These are phyloP conservation scores for Sebastes wilsoni DNA, from an alignment of 2,797 vertebrate genomes.

Conservation along the genomic window DNA sequence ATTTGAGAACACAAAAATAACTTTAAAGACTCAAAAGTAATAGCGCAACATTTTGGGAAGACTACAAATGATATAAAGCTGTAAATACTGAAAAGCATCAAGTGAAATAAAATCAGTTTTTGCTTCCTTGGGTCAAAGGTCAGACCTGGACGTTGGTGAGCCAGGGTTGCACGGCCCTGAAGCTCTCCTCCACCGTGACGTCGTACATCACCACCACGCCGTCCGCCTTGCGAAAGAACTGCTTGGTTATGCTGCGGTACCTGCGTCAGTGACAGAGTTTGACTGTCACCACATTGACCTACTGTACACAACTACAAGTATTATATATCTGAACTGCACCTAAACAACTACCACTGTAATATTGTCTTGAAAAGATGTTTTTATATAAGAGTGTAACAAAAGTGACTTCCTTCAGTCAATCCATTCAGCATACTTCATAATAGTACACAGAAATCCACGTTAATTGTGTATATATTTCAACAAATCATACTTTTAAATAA, in stretches of 20 bases:
- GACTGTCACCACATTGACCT: not conserved
- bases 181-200: conserved; percentile 87
- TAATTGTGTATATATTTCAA: not conserved
- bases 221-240: conserved; percentile 93
- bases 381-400: not conserved
- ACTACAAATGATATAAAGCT: not conserved
- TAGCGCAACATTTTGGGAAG: not conserved
- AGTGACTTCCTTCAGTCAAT: not conserved
- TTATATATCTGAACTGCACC: not conserved
- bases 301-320: not conserved
- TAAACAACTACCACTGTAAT: not conserved
- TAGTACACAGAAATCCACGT: not conserved
- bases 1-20: no score
- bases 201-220: conserved; percentile 92
- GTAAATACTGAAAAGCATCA: not conserved
- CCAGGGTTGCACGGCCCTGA: conserved; percentile 88
- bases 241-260: conserved; percentile 92
- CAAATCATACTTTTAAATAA: not conserved
- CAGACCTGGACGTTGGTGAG: conserved; percentile 88
- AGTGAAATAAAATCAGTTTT: not conserved
- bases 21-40: not conserved
- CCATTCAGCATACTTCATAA: not conserved
- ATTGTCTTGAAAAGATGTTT: not conserved
- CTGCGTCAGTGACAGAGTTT: conserved; percentile 58
- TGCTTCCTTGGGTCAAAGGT: not conserved